Percentiles rank a stretch among this genome's conserved stretches.
These are phyloP conservation scores for Lepus oiostolus DNA, from an alignment of 2,797 vertebrate species.

Conservation along the genomic window DNA sequence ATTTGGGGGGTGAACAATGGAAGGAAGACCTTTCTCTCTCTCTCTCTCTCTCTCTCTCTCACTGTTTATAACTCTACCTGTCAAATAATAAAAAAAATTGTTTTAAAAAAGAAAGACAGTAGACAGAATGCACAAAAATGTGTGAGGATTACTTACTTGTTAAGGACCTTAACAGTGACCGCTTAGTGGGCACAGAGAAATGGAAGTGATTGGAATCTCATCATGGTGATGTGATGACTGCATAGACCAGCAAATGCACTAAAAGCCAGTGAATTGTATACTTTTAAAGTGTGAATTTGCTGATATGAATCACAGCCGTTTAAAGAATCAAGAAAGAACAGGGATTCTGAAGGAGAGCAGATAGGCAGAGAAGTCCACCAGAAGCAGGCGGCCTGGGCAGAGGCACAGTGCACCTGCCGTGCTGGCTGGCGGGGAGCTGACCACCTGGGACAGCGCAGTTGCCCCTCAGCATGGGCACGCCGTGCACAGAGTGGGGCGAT, in stretches of 20 bases:
- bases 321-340: not conserved
- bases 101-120: not conserved
- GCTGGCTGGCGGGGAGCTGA: too few relatives aligned
- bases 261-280: not conserved
- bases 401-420: rapidly evolving
- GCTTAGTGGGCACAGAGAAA: rapidly evolving
- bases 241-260: not conserved
- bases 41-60: too few relatives aligned
- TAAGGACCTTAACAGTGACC: rapidly evolving
- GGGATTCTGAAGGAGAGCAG: not conserved
- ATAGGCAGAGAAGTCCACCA: not conserved
- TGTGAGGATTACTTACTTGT: not conserved
- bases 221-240: too few relatives aligned
- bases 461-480: too few relatives aligned
- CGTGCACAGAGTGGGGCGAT: rapidly evolving
- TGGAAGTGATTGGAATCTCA: not conserved
- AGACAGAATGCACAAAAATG: not conserved
- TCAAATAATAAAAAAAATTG: too few relatives aligned
- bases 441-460: rapidly evolving
- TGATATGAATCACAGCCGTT: not conserved
- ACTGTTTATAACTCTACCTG: too few relatives aligned
- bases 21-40: too few relatives aligned
- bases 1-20: too few relatives aligned
- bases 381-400: not conserved
- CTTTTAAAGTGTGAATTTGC: not conserved